These are phyloP conservation scores for Aplochiton taeniatus DNA, from an alignment of 2,797 vertebrate genomes.

Conservation along the genomic window DNA sequence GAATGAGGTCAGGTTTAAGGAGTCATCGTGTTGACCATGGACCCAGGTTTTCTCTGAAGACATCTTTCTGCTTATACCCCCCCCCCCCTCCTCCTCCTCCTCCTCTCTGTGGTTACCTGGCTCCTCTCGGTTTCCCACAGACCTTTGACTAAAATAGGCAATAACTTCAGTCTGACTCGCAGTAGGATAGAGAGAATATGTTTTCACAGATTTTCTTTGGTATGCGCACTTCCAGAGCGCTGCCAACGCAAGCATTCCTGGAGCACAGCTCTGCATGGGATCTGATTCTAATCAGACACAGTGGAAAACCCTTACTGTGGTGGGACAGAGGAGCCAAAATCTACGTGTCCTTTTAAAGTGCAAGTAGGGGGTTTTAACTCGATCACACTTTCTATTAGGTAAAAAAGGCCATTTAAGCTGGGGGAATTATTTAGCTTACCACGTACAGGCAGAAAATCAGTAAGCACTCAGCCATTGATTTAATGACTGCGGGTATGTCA, in stretches of 20 bases:
- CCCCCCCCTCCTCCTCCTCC: neutral
- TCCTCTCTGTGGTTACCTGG: conserved; percentile 6
- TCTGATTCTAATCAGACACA: conserved; percentile 70
- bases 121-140: conserved; percentile 23
- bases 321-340: conserved; percentile 28
- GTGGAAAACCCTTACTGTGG: conserved; percentile 56
- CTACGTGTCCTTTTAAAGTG: conserved; percentile 16
- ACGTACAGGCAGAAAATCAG: no score
- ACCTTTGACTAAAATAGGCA: conserved; percentile 76
- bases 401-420: no score
- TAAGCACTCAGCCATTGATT: no score
- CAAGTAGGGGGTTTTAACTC: no score
- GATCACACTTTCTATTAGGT: no score
- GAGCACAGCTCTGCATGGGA: conserved; percentile 59
- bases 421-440: no score
- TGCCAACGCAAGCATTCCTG: conserved; percentile 80
- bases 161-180: conserved; percentile 42
- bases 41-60: neutral
- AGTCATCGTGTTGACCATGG: no score
- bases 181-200: conserved; percentile 38
- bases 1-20: no score
- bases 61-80: neutral
- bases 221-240: conserved; percentile 56
- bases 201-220: conserved; percentile 66
- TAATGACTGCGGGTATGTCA: no score